Evolutionary conservation across 1,140 invertebrate species (phyloP).

Genomic region (Pentalonia nigronervosa): DNA sequence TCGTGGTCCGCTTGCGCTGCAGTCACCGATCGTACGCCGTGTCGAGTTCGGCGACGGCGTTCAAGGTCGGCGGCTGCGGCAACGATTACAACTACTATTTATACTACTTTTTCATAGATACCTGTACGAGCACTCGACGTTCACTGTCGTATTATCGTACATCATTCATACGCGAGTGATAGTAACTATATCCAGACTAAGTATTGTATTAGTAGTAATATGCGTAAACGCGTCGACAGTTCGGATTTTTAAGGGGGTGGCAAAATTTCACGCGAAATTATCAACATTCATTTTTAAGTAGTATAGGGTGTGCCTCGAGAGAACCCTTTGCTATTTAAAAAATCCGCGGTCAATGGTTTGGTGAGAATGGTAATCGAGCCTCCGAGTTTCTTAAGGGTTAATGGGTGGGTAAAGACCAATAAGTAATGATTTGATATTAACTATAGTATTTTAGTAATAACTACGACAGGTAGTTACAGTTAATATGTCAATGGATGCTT

Average conservation of each 20-base stretch:
- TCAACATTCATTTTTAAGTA: neutral
- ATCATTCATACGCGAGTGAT: neutral
- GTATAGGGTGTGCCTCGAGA: neutral
- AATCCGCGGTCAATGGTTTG: neutral
- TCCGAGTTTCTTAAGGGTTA: too few species aligned
- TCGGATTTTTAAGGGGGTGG: neutral
- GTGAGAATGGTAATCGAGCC: too few species aligned
- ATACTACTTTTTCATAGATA: neutral
- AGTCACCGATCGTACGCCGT: neutral
- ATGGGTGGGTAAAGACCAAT: too few species aligned
- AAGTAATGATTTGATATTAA: too few species aligned
- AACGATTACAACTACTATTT: neutral
- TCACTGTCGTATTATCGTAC: neutral
- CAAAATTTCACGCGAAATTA: too few species aligned
- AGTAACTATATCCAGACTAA: neutral
- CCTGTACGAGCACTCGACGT: slow-evolving; percentile 1
- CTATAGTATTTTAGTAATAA: too few species aligned
- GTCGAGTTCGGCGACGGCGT: slow-evolving; percentile 10
- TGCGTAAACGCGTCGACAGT: neutral
- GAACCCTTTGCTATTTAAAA: neutral
- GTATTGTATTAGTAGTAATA: too few species aligned
- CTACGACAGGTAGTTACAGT: too few species aligned
- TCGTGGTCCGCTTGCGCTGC: slow-evolving; percentile 7
- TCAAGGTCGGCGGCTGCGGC: slow-evolving; percentile 41
- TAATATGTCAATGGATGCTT: too few species aligned